These are phyloP conservation scores for Sebastes paucispinis DNA, from an alignment of 2,797 vertebrate species.

Conservation along the genomic window DNA sequence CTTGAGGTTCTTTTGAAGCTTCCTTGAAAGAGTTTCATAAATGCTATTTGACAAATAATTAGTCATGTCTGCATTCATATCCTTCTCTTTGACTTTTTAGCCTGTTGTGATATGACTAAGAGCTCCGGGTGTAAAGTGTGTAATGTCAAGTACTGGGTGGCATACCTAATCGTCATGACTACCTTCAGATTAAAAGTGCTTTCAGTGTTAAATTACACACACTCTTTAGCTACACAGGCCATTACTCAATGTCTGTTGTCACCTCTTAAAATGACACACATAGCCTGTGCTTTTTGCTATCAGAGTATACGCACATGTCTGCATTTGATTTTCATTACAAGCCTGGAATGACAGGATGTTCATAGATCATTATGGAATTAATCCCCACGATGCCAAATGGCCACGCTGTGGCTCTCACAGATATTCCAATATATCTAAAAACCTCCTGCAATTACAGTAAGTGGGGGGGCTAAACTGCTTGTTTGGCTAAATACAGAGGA, in stretches of 20 bases:
- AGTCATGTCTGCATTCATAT: slow-evolving; percentile 65
- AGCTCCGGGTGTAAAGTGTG: slow-evolving; percentile 31
- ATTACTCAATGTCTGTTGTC: slow-evolving; percentile 21
- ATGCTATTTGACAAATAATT: slow-evolving; percentile 71
- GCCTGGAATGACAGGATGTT: slow-evolving; percentile 62
- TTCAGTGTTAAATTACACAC: slow-evolving; percentile 15
- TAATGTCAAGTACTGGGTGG: slow-evolving; percentile 25
- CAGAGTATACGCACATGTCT: slow-evolving; percentile 39
- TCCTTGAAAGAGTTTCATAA: slow-evolving; percentile 49
- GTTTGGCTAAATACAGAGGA: slow-evolving; percentile 80
- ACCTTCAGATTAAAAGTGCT: slow-evolving; percentile 34
- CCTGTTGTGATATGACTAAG: slow-evolving; percentile 44
- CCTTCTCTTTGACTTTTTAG: slow-evolving; percentile 54
- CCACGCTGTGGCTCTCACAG: slow-evolving; percentile 57
- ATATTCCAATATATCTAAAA: slow-evolving; percentile 77
- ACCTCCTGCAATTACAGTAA: slow-evolving; percentile 77
- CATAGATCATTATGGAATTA: slow-evolving; percentile 76
- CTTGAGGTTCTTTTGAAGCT: slow-evolving; percentile 65
- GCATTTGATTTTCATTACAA: slow-evolving; percentile 53
- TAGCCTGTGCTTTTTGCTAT: slow-evolving; percentile 27
- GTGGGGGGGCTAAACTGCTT: slow-evolving; percentile 75
- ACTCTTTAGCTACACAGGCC: background rate
- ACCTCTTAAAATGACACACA: slow-evolving; percentile 30
- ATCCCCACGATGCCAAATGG: slow-evolving; percentile 74
- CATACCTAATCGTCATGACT: slow-evolving; percentile 52